These are phyloP conservation scores for Mallotus villosus DNA, from an alignment of 2,797 vertebrate genomes.

Conservation along the genomic window DNA sequence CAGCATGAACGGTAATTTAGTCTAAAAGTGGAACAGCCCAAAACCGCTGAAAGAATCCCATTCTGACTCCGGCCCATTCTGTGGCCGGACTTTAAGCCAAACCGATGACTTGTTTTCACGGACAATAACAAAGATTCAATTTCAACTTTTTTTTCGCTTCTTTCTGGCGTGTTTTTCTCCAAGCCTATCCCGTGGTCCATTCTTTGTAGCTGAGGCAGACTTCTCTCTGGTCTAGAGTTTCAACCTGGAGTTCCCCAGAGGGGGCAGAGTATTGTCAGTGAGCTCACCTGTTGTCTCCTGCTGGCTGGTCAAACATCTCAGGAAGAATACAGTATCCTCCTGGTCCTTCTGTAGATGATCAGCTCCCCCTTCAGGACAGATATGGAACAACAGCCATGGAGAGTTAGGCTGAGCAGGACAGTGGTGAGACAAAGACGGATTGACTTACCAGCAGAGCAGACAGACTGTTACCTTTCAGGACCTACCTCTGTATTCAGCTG, in stretches of 20 bases:
- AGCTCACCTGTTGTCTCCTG: neutral
- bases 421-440: neutral
- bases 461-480: neutral
- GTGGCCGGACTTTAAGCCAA: conserved; percentile 26
- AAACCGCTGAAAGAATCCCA: conserved; percentile 35
- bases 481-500: too few relatives aligned
- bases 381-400: neutral
- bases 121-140: conserved; percentile 46
- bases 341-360: neutral
- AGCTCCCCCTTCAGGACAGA: neutral
- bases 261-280: neutral
- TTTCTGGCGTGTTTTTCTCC: neutral
- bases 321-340: neutral
- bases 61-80: conserved; percentile 33
- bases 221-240: neutral
- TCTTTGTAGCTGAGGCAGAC: neutral
- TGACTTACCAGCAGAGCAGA: neutral
- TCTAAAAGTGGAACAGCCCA: conserved; percentile 46
- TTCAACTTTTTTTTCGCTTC: conserved; percentile 25
- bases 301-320: neutral
- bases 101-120: conserved; percentile 29
- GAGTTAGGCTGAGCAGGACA: neutral
- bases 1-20: conserved; percentile 48
- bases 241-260: neutral
- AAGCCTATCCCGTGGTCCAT: neutral